Conservation (phyloP, 2,888 invertebrate species). For the Ormia ochracea region DNA sequence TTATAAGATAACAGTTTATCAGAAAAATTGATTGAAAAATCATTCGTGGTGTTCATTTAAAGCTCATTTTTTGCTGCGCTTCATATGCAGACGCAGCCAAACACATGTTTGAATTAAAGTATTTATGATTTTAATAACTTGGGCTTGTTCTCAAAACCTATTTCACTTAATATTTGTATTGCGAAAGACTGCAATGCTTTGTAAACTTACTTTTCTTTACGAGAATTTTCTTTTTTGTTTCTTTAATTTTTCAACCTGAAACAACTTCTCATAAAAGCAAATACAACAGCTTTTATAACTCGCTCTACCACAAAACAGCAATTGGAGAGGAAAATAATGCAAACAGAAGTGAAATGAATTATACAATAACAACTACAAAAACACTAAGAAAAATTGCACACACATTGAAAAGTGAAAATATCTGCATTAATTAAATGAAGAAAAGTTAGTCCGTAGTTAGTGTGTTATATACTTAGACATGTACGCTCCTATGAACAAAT, state of each 20-base stretch:
- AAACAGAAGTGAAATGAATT: not conserved
- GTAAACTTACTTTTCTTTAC: slow-evolving; percentile 7
- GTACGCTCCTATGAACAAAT: not conserved
- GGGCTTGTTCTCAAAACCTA: slow-evolving; percentile 32
- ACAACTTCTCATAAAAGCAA: slow-evolving; percentile 24
- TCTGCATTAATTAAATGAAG: slow-evolving; percentile 60
- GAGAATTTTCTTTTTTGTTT: slow-evolving; percentile 6
- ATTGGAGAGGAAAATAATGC: not conserved
- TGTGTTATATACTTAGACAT: not conserved
- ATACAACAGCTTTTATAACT: not conserved
- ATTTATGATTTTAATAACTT: slow-evolving; percentile 35
- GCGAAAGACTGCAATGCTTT: slow-evolving; percentile 22
- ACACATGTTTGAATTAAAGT: not conserved
- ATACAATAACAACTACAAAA: not conserved
- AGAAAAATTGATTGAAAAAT: too few species aligned
- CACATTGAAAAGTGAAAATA: slow-evolving; percentile 54
- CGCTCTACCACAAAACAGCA: slow-evolving; percentile 17
- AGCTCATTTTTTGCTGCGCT: not conserved
- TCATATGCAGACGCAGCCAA: not conserved
- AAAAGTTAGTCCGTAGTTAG: slow-evolving; percentile 45
- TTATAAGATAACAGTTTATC: too few species aligned
- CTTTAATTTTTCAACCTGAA: not conserved
- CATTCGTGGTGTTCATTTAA: not conserved
- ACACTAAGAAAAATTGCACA: not conserved
- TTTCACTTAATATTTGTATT: not conserved